phyloP scores from a whole-genome alignment of 2,888 invertebrate species.

The Rhagonycha lutea region DNA sequence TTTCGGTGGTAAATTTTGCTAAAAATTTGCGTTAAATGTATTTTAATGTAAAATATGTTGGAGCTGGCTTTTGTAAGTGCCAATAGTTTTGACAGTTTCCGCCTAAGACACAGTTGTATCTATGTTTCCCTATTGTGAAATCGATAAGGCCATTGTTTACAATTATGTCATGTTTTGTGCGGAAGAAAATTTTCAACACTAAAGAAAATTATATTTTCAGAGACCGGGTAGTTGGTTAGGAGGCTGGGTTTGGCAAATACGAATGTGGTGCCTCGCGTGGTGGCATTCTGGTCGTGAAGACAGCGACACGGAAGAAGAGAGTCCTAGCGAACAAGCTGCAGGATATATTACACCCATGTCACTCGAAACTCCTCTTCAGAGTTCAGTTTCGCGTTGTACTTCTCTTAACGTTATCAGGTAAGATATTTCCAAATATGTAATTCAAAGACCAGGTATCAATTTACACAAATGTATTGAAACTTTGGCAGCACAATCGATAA shows the following conservation, averaged over 20 bases:
- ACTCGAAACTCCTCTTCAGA: slow-evolving; percentile 84
- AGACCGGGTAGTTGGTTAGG: slow-evolving; percentile 52
- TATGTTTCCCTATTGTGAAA: slow-evolving; percentile 11
- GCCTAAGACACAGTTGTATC: slow-evolving; percentile 34
- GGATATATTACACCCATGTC: slow-evolving; percentile 81
- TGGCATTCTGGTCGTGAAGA: slow-evolving; percentile 89
- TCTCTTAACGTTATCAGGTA: slow-evolving; percentile 78
- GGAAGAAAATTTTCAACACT: neutral
- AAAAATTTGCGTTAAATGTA: neutral
- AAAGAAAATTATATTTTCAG: slow-evolving; percentile 32
- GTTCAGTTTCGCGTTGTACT: slow-evolving; percentile 83
- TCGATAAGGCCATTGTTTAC: slow-evolving; percentile 26
- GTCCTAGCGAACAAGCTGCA: slow-evolving; percentile 67
- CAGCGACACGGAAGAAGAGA: slow-evolving; percentile 78
- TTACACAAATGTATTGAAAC: neutral
- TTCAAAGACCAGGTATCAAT: neutral
- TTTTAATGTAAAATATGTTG: neutral
- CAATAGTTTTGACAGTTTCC: slow-evolving; percentile 40
- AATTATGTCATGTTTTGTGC: slow-evolving; percentile 28
- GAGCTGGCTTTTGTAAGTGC: slow-evolving; percentile 34
- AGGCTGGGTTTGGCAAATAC: slow-evolving; percentile 52
- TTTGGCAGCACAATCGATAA: neutral
- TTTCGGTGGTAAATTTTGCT: neutral
- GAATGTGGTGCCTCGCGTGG: slow-evolving; percentile 87
- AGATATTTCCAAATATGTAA: slow-evolving; percentile 3